Percentiles rank a stretch among this genome's conserved stretches.
These are phyloP conservation scores for Arge pagana DNA, from an alignment of 2,888 invertebrate genomes.

Conservation along the genomic window DNA sequence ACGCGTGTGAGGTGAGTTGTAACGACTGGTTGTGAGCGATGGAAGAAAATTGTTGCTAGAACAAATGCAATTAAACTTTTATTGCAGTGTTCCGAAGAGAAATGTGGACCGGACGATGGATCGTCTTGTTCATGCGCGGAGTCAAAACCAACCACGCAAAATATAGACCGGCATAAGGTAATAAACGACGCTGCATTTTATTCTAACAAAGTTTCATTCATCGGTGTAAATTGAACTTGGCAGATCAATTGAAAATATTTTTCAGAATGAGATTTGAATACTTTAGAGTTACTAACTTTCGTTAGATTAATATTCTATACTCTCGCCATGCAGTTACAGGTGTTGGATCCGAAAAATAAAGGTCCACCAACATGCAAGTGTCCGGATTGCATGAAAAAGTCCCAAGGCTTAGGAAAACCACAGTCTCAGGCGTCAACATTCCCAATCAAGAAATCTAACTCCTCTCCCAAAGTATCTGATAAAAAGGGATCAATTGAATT, in stretches of 20 bases:
- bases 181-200: too few species aligned
- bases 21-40: background rate
- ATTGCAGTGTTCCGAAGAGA: conserved; percentile 9
- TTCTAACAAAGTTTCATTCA: too few species aligned
- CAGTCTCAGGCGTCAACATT: conserved; percentile 37
- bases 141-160: conserved; percentile 41
- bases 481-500: conserved; percentile 32
- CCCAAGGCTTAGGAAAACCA: conserved; percentile 37
- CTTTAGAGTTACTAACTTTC: too few species aligned
- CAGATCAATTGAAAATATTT: too few species aligned
- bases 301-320: background rate
- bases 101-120: conserved; percentile 29
- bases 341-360: conserved; percentile 52
- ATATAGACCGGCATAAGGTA: conserved; percentile 51
- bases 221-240: too few species aligned
- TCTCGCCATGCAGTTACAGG: conserved; percentile 41
- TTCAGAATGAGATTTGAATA: too few species aligned
- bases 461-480: conserved; percentile 25
- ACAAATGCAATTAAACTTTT: conserved; percentile 1
- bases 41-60: background rate
- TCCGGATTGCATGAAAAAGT: conserved; percentile 50
- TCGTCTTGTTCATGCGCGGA: conserved; percentile 39
- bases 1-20: conserved; percentile 55
- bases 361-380: conserved; percentile 51
- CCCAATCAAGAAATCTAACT: conserved; percentile 33